phyloP scores from a whole-genome alignment of 2,113 vertebrate genomes.

The Cyanoderma ruficeps region DNA sequence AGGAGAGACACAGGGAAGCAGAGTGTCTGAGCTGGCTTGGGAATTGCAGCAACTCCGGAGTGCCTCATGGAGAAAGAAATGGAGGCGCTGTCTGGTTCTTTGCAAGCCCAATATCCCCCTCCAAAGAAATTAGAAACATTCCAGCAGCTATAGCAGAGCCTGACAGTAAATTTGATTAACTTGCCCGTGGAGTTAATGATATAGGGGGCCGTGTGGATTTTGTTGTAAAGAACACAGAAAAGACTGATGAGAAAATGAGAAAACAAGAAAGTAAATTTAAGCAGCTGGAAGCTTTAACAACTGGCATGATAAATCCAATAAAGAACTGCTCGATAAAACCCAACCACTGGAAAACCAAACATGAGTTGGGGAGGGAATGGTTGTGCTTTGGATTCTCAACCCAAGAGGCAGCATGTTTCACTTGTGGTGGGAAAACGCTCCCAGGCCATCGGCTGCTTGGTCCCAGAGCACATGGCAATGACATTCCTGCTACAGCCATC shows the following conservation, averaged over 20 bases:
- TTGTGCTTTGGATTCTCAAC: not conserved
- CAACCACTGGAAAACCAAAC: conserved; percentile 63
- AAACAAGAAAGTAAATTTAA: conserved; percentile 76
- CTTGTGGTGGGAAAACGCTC: not conserved
- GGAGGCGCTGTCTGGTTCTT: not conserved
- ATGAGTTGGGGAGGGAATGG: conserved; percentile 2
- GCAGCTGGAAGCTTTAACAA: conserved; percentile 74
- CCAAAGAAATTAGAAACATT: conserved; percentile 59
- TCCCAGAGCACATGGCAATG: rapidly evolving
- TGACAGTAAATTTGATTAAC: conserved; percentile 72
- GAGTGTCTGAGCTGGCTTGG: not conserved
- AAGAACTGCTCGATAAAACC: conserved; percentile 70
- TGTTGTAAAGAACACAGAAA: conserved; percentile 75
- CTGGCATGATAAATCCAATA: conserved; percentile 74
- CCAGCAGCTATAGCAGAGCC: conserved; percentile 55
- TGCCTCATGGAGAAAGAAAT: not conserved
- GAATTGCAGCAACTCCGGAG: not conserved
- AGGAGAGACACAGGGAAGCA: not conserved
- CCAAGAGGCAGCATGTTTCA: not conserved
- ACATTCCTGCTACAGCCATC: not conserved
- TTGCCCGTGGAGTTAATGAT: conserved; percentile 71
- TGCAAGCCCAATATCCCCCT: not conserved
- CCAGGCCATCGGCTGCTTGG: not conserved
- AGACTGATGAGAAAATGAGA: conserved; percentile 75
- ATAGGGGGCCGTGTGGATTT: conserved; percentile 72